Evolutionary conservation across 2,797 vertebrate species (phyloP).

Genomic region (Gallinago solitaria): DNA sequence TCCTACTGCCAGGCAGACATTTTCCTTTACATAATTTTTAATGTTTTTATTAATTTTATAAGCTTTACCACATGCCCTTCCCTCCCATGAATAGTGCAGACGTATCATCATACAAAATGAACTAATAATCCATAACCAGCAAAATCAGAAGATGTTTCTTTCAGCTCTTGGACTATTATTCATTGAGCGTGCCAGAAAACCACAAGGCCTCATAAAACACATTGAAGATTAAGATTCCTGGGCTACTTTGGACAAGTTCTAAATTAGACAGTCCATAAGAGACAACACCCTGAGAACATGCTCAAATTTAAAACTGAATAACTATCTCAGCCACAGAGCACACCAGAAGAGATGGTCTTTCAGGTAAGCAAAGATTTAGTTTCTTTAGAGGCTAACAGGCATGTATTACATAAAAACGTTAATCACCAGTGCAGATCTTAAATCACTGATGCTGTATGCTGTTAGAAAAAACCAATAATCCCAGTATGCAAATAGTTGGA

Average conservation of each 20-base stretch:
- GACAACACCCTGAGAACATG: background rate
- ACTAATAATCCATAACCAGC: background rate
- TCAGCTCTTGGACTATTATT: background rate
- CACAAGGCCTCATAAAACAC: background rate
- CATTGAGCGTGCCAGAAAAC: background rate
- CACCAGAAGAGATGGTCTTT: background rate
- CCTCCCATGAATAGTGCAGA: background rate
- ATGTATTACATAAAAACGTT: background rate
- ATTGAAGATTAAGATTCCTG: background rate
- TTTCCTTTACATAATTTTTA: background rate
- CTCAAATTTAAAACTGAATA: background rate
- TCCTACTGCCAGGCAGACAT: background rate
- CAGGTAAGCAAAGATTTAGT: background rate
- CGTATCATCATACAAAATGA: background rate
- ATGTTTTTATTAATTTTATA: background rate
- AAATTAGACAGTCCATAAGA: background rate
- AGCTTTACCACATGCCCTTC: background rate
- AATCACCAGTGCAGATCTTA: background rate
- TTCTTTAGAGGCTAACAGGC: background rate
- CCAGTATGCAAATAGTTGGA: background rate
- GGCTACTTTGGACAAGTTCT: background rate
- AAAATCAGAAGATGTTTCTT: background rate
- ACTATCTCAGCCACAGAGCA: background rate
- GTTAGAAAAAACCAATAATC: background rate
- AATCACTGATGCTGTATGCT: background rate